A percentile compares a stretch with the other conserved stretches of the same genome.
Conservation (phyloP, 2,113 vertebrate genomes). For the Laterallus jamaicensis region DNA sequence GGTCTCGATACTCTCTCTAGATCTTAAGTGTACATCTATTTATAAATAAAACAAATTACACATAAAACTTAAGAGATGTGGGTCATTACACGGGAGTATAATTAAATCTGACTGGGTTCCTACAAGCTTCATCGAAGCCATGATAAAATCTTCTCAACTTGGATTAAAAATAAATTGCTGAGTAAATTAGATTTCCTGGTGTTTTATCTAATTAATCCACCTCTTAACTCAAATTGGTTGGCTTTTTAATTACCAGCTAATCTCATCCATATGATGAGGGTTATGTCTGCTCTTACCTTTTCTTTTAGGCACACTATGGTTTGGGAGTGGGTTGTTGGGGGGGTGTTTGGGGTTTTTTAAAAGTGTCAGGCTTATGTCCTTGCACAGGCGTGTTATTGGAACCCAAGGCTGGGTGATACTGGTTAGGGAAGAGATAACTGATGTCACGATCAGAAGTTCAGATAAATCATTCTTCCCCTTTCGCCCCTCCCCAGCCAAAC, state of each 20-base stretch:
- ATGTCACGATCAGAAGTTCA: background rate
- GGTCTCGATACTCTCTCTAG: background rate
- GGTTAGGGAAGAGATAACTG: background rate
- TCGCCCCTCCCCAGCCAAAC: background rate
- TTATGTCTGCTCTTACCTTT: background rate
- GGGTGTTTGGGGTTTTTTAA: no score
- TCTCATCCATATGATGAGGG: background rate
- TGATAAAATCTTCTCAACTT: constrained; percentile 43
- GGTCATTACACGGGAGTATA: constrained; percentile 47
- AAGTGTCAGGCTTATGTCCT: background rate
- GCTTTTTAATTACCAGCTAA: constrained; percentile 64
- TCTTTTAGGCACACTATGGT: background rate
- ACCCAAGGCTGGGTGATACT: background rate
- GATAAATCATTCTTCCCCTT: background rate
- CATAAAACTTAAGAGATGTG: constrained; percentile 18
- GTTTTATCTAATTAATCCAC: constrained; percentile 66
- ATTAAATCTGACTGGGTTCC: constrained; percentile 48
- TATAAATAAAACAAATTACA: constrained; percentile 44
- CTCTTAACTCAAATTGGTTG: constrained; percentile 43
- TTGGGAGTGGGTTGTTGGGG: background rate
- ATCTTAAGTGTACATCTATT: background rate
- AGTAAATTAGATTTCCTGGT: constrained; percentile 67
- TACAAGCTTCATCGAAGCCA: constrained; percentile 13
- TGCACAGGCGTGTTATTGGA: background rate
- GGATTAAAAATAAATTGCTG: constrained; percentile 66